phyloP scores from a whole-genome alignment of 2,888 invertebrate species.

The Synanthedon formicaeformis region DNA sequence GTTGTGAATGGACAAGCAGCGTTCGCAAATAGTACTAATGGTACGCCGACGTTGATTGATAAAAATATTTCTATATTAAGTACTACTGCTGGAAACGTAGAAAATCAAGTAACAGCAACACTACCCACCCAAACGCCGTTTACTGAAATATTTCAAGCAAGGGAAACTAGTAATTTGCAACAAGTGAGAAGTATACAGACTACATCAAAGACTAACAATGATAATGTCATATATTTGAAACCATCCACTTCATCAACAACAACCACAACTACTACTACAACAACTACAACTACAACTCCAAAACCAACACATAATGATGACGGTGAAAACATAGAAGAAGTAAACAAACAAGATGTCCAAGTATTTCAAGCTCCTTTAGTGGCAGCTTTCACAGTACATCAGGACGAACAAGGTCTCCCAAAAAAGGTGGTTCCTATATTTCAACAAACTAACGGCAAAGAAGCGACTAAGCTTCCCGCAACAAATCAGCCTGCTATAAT shows the following conservation, averaged over 20 bases:
- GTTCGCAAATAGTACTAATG: slow-evolving; percentile 38
- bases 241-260: slow-evolving; percentile 17
- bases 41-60: slow-evolving; percentile 41
- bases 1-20: slow-evolving; percentile 60
- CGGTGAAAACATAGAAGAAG: slow-evolving; percentile 76
- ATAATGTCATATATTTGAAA: slow-evolving; percentile 20
- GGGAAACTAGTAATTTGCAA: slow-evolving; percentile 41
- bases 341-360: slow-evolving; percentile 78
- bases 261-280: slow-evolving; percentile 54
- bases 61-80: slow-evolving; percentile 54
- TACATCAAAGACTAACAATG: slow-evolving; percentile 25
- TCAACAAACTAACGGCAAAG: slow-evolving; percentile 49
- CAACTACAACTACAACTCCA: slow-evolving; percentile 73
- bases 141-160: slow-evolving; percentile 53
- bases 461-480: slow-evolving; percentile 15
- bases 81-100: slow-evolving; percentile 60
- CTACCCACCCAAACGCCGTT: slow-evolving; percentile 49
- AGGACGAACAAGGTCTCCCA: slow-evolving; percentile 83
- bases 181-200: slow-evolving; percentile 53
- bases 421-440: slow-evolving; percentile 82
- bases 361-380: slow-evolving; percentile 85
- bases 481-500: slow-evolving; percentile 20
- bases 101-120: slow-evolving; percentile 47
- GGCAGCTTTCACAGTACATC: slow-evolving; percentile 87
- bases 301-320: slow-evolving; percentile 77